phyloP scores from a whole-genome alignment of 2,113 vertebrate genomes.

The Fregata magnificens region DNA sequence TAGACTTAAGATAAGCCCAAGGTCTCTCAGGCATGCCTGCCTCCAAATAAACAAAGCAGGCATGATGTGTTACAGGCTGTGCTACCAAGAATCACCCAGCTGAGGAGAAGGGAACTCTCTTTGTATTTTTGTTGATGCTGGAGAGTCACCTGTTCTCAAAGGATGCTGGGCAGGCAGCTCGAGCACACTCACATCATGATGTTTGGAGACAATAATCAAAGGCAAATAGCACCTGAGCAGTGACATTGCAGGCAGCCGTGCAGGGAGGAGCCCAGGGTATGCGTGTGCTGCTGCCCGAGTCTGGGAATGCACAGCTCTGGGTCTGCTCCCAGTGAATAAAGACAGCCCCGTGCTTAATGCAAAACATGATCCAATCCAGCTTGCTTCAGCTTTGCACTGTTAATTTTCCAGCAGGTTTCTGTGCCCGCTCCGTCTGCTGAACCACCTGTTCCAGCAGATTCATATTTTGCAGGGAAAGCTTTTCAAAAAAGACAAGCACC shows the following conservation, averaged over 20 bases:
- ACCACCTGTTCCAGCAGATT: not conserved
- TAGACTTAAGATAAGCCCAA: not conserved
- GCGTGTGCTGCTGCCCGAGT: fast-evolving
- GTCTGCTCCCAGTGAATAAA: not conserved
- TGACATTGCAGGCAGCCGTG: fast-evolving
- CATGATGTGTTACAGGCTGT: not conserved
- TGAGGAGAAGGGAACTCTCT: not conserved
- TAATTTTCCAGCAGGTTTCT: not conserved
- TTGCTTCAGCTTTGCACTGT: not conserved
- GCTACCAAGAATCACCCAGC: not conserved
- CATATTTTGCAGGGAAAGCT: not conserved
- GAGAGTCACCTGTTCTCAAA: not conserved
- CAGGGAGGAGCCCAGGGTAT: not conserved
- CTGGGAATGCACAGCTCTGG: fast-evolving
- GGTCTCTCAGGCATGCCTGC: not conserved
- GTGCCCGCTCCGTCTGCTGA: not conserved
- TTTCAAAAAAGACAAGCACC: not conserved
- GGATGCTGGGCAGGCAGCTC: fast-evolving
- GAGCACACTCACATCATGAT: fast-evolving
- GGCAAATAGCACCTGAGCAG: not conserved
- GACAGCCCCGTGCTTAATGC: not conserved
- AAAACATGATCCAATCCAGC: not conserved
- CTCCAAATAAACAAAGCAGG: not conserved
- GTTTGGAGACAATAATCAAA: not conserved
- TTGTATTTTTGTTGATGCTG: not conserved